Evolutionary conservation across 2,888 invertebrate genomes (phyloP).

Genomic region (Melanargia galathea): DNA sequence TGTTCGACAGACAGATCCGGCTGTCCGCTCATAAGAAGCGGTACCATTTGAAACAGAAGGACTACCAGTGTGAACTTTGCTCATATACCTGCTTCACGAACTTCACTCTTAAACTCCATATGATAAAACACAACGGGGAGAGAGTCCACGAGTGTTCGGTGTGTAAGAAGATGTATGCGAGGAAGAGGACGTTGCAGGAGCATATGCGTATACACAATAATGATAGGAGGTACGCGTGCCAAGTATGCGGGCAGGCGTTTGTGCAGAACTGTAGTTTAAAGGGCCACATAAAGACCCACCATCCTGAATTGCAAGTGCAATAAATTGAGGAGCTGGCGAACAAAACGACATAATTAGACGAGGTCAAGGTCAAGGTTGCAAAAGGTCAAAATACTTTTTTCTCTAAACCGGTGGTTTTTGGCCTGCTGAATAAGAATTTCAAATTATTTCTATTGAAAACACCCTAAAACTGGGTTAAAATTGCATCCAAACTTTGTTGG

Average conservation of each 20-base stretch:
- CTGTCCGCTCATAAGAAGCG: constrained; percentile 39
- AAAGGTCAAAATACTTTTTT: no score
- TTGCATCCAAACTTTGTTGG: no score
- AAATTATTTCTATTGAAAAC: no score
- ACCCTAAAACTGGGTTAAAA: no score
- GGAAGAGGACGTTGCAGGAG: constrained; percentile 25
- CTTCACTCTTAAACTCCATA: constrained; percentile 56
- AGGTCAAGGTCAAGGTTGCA: no score
- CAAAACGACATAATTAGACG: no score
- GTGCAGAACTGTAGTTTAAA: background rate
- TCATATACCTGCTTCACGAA: constrained; percentile 55
- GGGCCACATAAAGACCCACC: constrained; percentile 29
- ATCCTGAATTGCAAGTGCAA: constrained; percentile 13
- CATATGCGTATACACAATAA: constrained; percentile 9
- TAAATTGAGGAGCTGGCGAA: background rate
- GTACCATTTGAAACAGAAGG: constrained; percentile 43
- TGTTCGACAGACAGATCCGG: constrained; percentile 38
- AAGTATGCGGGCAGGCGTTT: background rate
- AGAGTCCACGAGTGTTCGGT: constrained; percentile 57
- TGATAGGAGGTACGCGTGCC: background rate
- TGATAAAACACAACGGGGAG: constrained; percentile 56
- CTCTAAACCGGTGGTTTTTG: no score
- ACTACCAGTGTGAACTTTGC: constrained; percentile 43
- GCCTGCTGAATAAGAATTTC: no score
- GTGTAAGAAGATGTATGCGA: constrained; percentile 50